phyloP scores from a whole-genome alignment of 2,113 vertebrate genomes.

The Ovis canadensis region DNA sequence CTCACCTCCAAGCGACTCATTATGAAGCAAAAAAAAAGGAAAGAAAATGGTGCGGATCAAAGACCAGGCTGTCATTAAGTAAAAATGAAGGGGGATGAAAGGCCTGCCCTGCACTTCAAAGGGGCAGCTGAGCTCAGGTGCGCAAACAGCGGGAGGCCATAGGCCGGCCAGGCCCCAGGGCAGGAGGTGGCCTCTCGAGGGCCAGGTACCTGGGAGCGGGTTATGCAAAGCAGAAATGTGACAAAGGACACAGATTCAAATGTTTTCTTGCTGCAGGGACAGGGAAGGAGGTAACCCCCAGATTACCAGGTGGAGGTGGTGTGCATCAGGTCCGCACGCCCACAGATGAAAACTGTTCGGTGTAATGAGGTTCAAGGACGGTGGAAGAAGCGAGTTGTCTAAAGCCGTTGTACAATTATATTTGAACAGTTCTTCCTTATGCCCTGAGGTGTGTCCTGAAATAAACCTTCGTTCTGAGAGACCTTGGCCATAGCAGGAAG shows the following conservation, averaged over 20 bases:
- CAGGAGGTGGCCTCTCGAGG: neutral
- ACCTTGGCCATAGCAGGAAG: neutral
- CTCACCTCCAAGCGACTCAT: slow-evolving; percentile 69
- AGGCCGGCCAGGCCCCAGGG: neutral
- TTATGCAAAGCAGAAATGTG: neutral
- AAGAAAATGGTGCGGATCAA: slow-evolving; percentile 75
- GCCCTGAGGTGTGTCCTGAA: neutral
- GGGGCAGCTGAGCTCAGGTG: slow-evolving; percentile 78
- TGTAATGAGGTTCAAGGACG: neutral
- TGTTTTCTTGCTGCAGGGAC: neutral
- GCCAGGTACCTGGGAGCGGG: neutral
- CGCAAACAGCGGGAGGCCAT: slow-evolving; percentile 68
- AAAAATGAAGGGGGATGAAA: slow-evolving; percentile 81
- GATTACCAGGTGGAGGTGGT: neutral
- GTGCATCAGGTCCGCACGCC: neutral
- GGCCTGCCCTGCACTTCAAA: slow-evolving; percentile 83
- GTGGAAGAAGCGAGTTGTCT: neutral
- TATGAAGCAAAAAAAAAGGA: slow-evolving; percentile 52
- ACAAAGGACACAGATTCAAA: neutral
- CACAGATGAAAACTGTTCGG: neutral
- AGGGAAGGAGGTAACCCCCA: neutral
- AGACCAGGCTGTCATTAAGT: slow-evolving; percentile 78
- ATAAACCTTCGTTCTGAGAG: neutral
- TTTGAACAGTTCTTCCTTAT: neutral
- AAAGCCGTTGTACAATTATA: neutral